Conservation (phyloP, 2,888 invertebrate genomes). For the Theristus sp. region DNA sequence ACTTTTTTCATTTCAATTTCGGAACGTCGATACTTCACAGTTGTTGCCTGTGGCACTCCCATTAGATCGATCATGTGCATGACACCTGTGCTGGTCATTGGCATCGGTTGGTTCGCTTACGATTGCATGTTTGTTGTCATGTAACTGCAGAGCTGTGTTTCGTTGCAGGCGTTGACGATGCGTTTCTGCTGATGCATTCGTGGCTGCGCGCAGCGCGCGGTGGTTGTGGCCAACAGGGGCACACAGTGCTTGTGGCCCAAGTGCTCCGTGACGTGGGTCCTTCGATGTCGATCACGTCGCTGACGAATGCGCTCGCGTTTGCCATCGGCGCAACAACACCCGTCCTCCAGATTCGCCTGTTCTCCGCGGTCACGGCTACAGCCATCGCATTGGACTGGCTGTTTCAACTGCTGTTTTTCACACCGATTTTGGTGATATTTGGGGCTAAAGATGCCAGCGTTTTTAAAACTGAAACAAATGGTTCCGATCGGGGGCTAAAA, state of each 20-base stretch:
- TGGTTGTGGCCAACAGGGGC: too few species aligned
- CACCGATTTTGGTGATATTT: not conserved
- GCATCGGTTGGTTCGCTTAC: conserved; percentile 17
- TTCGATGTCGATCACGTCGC: conserved; percentile 24
- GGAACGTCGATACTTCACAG: conserved; percentile 19
- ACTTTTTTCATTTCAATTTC: too few species aligned
- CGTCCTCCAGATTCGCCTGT: not conserved
- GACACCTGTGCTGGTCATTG: conserved; percentile 21
- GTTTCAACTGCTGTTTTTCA: not conserved
- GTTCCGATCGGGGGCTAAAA: too few species aligned
- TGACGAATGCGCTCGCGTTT: conserved; percentile 26
- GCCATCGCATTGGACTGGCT: not conserved
- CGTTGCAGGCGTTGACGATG: conserved; percentile 22
- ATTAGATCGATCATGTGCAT: conserved; percentile 20
- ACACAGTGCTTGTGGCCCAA: not conserved
- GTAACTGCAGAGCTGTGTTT: too few species aligned
- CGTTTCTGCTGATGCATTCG: conserved; percentile 23
- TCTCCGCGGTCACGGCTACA: not conserved
- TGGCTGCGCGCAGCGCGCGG: too few species aligned
- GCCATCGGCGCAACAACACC: conserved; percentile 12
- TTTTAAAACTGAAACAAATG: too few species aligned
- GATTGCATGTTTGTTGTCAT: too few species aligned
- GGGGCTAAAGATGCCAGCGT: too few species aligned
- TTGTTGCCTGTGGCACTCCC: conserved; percentile 13
- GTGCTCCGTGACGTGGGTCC: conserved; percentile 9